Conservation (phyloP, 1,140 invertebrate species). For the Plodia interpunctella region DNA sequence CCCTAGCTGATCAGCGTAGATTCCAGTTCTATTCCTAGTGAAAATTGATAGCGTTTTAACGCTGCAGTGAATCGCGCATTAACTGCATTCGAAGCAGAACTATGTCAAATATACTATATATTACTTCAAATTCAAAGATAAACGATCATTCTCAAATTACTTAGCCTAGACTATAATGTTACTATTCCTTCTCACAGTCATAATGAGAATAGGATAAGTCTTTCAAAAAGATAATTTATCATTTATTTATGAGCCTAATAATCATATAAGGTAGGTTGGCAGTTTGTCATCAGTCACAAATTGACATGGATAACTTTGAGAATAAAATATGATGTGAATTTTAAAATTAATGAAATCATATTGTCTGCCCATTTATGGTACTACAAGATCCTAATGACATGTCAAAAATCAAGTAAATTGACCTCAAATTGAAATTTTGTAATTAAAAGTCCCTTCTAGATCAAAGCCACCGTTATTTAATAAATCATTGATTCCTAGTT, state of each 20-base stretch:
- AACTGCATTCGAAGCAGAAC: background rate
- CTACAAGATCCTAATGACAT: background rate
- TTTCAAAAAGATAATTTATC: too few relatives aligned
- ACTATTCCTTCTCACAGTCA: too few relatives aligned
- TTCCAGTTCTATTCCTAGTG: background rate
- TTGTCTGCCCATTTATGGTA: background rate
- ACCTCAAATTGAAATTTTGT: background rate
- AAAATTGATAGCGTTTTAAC: constrained; percentile 1
- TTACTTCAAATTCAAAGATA: too few relatives aligned
- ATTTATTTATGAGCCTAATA: too few relatives aligned
- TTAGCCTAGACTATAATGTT: too few relatives aligned
- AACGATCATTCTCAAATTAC: too few relatives aligned
- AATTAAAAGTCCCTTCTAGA: background rate
- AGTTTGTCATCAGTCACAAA: background rate
- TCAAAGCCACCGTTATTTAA: background rate
- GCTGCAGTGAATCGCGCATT: background rate
- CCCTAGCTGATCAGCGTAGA: background rate
- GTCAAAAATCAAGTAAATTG: background rate
- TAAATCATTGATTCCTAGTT: background rate
- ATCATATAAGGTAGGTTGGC: background rate
- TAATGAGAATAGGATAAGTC: too few relatives aligned
- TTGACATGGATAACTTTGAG: background rate
- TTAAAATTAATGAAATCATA: background rate
- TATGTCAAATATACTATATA: too few relatives aligned
- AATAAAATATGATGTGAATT: background rate